Base-by-base conservation (phyloP, 2,113 vertebrate species). In the Montifringilla adamsi region DNA sequence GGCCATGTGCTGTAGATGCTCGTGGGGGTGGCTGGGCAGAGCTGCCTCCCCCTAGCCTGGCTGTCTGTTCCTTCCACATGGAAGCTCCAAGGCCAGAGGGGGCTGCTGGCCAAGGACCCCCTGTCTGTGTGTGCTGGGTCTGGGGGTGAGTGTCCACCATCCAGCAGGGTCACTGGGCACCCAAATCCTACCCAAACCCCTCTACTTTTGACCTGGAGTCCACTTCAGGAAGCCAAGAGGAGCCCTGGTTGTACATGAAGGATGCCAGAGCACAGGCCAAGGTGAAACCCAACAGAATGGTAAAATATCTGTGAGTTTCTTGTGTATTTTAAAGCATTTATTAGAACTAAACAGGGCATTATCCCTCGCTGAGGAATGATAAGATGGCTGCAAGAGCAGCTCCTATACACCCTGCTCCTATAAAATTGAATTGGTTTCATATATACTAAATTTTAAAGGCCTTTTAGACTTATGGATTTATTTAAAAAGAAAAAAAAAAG, bases 171-270 rank as follows among this genome's bases (percentile, higher is more conserved):
- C 20, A 1, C 2, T 19, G 6, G 5, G 35, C 1, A 8, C 13
- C 31, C 9, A 10, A 39, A 28, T 13, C 62, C 62, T 13, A 1
- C 76, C 39, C 75, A 13, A 21, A 59, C 8, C 19, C 17, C 37
- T 68, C 58, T 21, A 2, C 5, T 46, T 50, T 3, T 13, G 6
- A 9, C 37, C 12, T 43, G 73, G 44, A 67, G 35, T 11, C 23
- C 35, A 1, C 0, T 0, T 20, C 1, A 13, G 19, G 26, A 13
- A 26, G 28, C 39, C 3, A 2, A 0, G 7, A 30, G 72, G 24
- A 37, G 56, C 35, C 10, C 41, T 62, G 24, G 8, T 5, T 28
- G 50, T 7, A 14, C 13, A 0, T 16, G 41, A 50, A 33, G 66
- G 55, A n/a, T 9, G 53, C 31, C 3, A 0, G 39, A 59, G 72